phyloP scores from a whole-genome alignment of 2,888 invertebrate genomes.

The Himalopsyche tibetana region DNA sequence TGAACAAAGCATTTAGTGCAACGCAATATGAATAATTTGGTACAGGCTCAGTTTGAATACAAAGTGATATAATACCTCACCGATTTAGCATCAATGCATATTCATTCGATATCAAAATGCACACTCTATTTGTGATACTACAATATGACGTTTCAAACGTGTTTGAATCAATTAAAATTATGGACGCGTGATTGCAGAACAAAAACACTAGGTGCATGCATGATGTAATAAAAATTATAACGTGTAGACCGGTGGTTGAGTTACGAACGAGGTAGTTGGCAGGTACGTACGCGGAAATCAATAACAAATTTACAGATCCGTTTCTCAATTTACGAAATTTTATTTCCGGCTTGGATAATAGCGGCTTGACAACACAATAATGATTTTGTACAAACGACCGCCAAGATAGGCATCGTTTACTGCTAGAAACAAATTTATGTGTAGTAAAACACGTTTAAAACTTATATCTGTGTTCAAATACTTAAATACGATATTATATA shows the following conservation, averaged over 20 bases:
- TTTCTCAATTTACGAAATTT: neutral
- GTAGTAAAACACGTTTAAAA: too few relatives aligned
- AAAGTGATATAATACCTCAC: neutral
- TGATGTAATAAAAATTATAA: neutral
- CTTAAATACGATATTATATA: too few relatives aligned
- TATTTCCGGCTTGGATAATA: neutral
- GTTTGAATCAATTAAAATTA: slow-evolving; percentile 10
- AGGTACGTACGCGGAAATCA: slow-evolving; percentile 2
- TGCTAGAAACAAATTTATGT: too few relatives aligned
- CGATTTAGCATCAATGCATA: slow-evolving; percentile 2
- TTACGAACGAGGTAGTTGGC: neutral
- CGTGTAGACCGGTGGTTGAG: neutral
- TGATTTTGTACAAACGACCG: neutral
- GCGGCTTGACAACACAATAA: neutral
- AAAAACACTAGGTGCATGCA: neutral
- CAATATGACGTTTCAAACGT: slow-evolving; percentile 19
- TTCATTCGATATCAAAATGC: slow-evolving; percentile 3
- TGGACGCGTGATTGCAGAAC: slow-evolving; percentile 5
- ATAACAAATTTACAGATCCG: neutral
- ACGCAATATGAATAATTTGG: neutral
- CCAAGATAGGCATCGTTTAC: neutral
- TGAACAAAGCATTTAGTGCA: slow-evolving; percentile 22
- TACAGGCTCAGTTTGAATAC: neutral
- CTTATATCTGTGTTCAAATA: too few relatives aligned
- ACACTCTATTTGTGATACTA: neutral